phyloP scores from a whole-genome alignment of 2,113 vertebrate species.

The Psilopsiagon aymara region DNA sequence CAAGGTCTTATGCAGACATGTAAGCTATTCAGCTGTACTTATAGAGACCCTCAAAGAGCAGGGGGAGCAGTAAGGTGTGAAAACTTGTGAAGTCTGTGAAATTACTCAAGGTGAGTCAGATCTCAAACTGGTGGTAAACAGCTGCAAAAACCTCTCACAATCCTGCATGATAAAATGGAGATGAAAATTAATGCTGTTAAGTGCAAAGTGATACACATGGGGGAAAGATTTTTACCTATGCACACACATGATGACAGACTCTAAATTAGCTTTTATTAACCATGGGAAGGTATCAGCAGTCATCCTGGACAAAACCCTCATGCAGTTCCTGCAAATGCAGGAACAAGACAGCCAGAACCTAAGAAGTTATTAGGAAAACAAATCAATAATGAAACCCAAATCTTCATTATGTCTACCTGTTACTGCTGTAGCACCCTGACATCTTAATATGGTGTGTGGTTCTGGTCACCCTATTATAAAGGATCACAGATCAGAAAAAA shows the following conservation, averaged over 20 bases:
- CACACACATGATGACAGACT: background rate
- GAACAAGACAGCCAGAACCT: background rate
- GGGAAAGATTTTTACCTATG: slow-evolving; percentile 8
- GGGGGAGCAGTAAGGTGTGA: background rate
- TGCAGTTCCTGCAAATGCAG: background rate
- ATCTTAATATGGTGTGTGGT: background rate
- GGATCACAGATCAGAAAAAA: background rate
- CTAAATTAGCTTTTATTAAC: background rate
- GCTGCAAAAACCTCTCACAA: background rate
- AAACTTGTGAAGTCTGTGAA: background rate
- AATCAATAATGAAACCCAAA: background rate
- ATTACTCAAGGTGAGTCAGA: background rate
- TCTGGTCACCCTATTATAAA: background rate
- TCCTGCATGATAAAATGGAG: background rate
- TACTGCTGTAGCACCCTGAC: background rate
- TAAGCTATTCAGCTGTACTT: background rate
- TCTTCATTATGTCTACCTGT: background rate
- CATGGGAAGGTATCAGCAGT: background rate
- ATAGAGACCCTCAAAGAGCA: background rate
- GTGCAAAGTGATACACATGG: background rate
- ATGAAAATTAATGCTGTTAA: background rate
- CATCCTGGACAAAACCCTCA: background rate
- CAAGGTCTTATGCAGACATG: background rate
- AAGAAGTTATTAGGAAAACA: background rate
- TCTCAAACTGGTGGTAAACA: background rate